Base-by-base conservation (phyloP, 2,113 vertebrate genomes). In the Tragelaphus imberbis region DNA sequence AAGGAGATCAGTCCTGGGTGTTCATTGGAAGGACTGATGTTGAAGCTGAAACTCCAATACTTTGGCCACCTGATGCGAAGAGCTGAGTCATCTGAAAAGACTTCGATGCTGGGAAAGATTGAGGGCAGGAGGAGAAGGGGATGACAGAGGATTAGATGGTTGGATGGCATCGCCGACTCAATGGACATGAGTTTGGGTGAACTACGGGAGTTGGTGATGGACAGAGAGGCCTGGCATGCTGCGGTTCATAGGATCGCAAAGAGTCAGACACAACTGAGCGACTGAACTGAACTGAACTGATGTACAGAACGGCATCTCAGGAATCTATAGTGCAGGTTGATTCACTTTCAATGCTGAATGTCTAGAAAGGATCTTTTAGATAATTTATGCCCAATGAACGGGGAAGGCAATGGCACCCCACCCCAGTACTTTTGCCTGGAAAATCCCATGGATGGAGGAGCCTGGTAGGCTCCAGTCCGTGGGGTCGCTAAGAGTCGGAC, bases 241-340 rank as follows among this genome's bases (percentile, higher is more conserved):
- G 33, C 1, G 1, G 7, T 68, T 68, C 33, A 68, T n/a, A 16
- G 63, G 16, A 9, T 68, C 0, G 33, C 33, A n/a, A n/a, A 65
- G 15, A n/a, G 63, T 17, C 1, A 0, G 16, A 68, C 63, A 68
- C 2, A 1, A n/a, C 33, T 68, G 63, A 68, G 16, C 1, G 4
- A 19, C 33, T 68, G 63, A n/a, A 68, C 33, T 68, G 33, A 68
- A 19, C 33, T 68, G 33, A 68, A 19, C 63, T n/a, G n/a, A 87
- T 51, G 3, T 19, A 68, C 5, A 80, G n/a, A 95, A 51, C 19
- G 27, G 5, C 25, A 49, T 89, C 40, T 94, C 88, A 85, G n/a
- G 77, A 80, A 55, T 86, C n/a, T 58, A n/a, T 3, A n/a, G 25
- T 51, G 49, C 27, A n/a, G 33, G 58, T 36, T 59, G 56, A 71